Evolutionary conservation across 2,113 vertebrate genomes (phyloP).

Genomic region (Acrocephalus arundinaceus): DNA sequence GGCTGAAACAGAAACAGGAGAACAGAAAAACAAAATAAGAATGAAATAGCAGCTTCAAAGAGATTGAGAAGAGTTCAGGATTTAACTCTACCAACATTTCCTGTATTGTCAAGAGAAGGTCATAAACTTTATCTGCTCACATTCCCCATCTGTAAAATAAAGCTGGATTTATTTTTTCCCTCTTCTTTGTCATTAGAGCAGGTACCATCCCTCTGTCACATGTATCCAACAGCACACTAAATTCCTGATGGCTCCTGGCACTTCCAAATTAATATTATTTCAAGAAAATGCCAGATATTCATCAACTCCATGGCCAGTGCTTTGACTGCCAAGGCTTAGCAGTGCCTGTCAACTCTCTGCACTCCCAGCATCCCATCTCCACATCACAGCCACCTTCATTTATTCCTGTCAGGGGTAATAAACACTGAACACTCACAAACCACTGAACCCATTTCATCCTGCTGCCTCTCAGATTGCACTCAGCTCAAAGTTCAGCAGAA

Average conservation of each 20-base stretch:
- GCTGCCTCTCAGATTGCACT: not conserved
- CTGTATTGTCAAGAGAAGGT: not conserved
- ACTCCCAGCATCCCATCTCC: not conserved
- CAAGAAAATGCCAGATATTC: not conserved
- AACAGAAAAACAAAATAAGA: not conserved
- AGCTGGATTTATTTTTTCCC: not conserved
- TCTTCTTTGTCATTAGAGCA: not conserved
- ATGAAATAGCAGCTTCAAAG: not conserved
- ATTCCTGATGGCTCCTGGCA: not conserved
- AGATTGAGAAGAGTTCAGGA: not conserved
- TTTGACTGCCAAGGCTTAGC: not conserved
- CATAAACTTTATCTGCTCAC: not conserved
- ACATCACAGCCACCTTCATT: not conserved
- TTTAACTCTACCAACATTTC: not conserved
- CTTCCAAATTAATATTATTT: fast-evolving
- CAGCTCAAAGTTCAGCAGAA: constrained; percentile 2
- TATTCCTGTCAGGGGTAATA: not conserved
- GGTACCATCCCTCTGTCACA: not conserved
- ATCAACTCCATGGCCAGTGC: not conserved
- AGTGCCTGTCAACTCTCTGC: not conserved
- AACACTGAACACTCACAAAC: not conserved
- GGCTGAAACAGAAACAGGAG: not conserved
- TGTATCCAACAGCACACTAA: not conserved
- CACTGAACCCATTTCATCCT: not conserved
- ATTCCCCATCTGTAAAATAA: not conserved